phyloP scores from a whole-genome alignment of 2,113 vertebrate genomes.

The Hydropotes inermis region DNA sequence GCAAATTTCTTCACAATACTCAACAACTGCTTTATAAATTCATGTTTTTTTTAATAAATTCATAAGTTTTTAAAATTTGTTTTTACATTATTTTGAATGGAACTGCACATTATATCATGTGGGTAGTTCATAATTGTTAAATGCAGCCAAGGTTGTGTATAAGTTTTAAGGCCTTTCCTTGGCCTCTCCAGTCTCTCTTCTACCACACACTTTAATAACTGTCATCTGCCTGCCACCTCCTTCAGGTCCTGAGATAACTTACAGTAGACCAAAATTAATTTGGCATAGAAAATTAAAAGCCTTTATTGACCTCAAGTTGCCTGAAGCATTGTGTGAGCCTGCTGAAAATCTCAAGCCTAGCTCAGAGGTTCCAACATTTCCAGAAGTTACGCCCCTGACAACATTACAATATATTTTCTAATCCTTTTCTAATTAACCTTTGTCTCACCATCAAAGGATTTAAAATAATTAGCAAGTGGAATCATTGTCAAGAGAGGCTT shows the following conservation, averaged over 20 bases:
- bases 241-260: neutral
- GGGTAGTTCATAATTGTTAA: neutral
- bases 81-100: neutral
- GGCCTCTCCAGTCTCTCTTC: neutral
- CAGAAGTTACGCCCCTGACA: slow-evolving; percentile 32
- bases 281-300: slow-evolving; percentile 36
- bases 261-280: slow-evolving; percentile 34
- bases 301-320: neutral
- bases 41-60: neutral
- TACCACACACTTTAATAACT: neutral
- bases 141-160: neutral
- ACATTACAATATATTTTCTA: slow-evolving; percentile 40
- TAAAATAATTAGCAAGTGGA: slow-evolving; percentile 57
- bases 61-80: neutral
- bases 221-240: neutral
- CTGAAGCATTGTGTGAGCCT: neutral
- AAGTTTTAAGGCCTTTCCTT: neutral
- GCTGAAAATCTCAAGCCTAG: neutral
- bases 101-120: neutral
- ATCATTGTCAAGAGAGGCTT: slow-evolving; percentile 10
- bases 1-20: neutral
- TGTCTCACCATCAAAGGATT: slow-evolving; percentile 37
- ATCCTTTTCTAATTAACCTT: slow-evolving; percentile 61
- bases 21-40: neutral
- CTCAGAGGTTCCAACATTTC: slow-evolving; percentile 28